phyloP scores from a whole-genome alignment of 2,797 vertebrate species.

The Thamnophis elegans region DNA sequence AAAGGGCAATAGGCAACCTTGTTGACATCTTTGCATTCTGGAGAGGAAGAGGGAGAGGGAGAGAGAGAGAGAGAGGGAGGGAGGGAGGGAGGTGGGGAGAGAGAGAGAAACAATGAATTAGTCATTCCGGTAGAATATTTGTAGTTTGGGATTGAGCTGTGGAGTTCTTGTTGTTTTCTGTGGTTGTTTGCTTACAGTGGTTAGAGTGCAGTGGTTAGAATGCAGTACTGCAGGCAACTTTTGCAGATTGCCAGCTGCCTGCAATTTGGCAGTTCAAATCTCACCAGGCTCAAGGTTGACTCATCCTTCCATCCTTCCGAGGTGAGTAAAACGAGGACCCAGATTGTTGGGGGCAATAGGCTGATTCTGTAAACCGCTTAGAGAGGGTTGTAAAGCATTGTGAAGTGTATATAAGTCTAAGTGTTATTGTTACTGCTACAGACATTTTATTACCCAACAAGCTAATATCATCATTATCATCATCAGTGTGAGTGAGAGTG shows the following conservation, averaged over 20 bases:
- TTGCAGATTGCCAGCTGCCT: too few relatives aligned
- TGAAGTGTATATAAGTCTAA: too few relatives aligned
- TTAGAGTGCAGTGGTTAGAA: too few relatives aligned
- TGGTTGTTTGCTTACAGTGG: not conserved
- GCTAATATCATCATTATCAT: not conserved
- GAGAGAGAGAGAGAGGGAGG: accelerated
- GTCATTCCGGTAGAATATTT: not conserved
- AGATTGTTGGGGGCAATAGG: too few relatives aligned
- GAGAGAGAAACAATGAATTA: too few relatives aligned
- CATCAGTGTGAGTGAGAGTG: not conserved
- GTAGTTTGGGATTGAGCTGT: not conserved
- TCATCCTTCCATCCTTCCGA: too few relatives aligned
- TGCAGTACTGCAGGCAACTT: too few relatives aligned
- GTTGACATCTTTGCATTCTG: conserved; percentile 99
- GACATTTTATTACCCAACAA: not conserved
- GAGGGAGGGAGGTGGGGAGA: not conserved
- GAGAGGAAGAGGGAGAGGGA: conserved; percentile 15
- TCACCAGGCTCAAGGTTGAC: too few relatives aligned
- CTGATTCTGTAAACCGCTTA: too few relatives aligned
- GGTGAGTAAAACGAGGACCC: too few relatives aligned
- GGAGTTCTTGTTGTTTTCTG: not conserved
- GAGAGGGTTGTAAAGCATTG: too few relatives aligned
- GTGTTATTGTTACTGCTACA: not conserved
- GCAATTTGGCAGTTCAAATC: too few relatives aligned
- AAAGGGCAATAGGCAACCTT: conserved; percentile 99